Evolutionary conservation across 2,797 vertebrate genomes (phyloP).

Genomic region (Enteromius radiatus): DNA sequence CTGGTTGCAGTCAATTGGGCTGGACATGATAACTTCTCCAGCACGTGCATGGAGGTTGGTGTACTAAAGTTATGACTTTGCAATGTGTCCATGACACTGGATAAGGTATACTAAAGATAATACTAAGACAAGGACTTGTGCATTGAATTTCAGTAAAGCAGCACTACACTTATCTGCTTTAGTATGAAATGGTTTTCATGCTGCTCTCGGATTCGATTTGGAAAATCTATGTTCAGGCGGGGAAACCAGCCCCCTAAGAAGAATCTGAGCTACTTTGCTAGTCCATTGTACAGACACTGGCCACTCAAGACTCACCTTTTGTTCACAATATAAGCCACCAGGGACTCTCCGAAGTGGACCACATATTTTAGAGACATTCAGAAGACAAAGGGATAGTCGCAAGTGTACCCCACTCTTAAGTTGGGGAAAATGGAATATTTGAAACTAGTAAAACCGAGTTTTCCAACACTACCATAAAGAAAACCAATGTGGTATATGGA

Average conservation of each 20-base stretch:
- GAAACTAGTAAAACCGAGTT: background rate
- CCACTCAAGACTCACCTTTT: background rate
- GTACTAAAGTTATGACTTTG: background rate
- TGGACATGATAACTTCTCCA: constrained; percentile 1
- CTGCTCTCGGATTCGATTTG: constrained; percentile 27
- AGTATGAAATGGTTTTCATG: constrained; percentile 16
- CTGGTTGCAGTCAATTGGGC: constrained; percentile 22
- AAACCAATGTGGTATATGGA: background rate
- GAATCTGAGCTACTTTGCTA: constrained; percentile 17
- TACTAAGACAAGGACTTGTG: constrained; percentile 37
- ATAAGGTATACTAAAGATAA: background rate
- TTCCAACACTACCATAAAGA: background rate
- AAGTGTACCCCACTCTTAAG: background rate
- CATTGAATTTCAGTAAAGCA: background rate
- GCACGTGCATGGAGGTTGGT: background rate
- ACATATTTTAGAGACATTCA: constrained; percentile 6
- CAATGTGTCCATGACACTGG: background rate
- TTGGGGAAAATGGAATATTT: background rate
- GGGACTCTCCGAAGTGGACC: constrained; percentile 8
- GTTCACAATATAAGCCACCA: constrained; percentile 18
- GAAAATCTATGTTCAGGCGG: constrained; percentile 24
- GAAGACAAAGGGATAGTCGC: constrained; percentile 50
- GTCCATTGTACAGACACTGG: background rate
- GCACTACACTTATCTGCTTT: background rate
- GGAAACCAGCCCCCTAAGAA: constrained; percentile 43